phyloP scores from a whole-genome alignment of 53 echinoderm and acorn worm species.

The Apostichopus leukothele region DNA sequence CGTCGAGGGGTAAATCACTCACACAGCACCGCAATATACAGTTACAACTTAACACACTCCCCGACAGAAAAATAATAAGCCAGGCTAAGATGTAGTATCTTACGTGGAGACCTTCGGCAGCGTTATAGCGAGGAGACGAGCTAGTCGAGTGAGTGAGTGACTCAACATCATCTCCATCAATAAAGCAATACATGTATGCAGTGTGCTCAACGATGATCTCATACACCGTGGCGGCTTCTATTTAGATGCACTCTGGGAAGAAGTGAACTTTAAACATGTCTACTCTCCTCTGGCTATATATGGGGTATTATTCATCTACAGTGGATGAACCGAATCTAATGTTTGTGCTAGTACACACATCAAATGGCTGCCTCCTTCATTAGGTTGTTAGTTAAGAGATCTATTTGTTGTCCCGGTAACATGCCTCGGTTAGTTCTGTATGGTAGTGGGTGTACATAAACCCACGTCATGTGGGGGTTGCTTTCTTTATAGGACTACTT shows the following conservation, averaged over 20 bases:
- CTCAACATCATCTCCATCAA: constrained; percentile 32
- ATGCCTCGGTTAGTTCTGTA: too few relatives aligned
- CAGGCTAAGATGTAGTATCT: background rate
- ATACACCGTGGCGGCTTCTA: background rate
- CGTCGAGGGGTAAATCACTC: background rate
- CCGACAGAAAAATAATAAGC: constrained; percentile 36
- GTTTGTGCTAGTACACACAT: too few relatives aligned
- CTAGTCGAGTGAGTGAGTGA: background rate
- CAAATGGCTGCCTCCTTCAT: too few relatives aligned
- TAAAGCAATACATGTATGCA: constrained; percentile 10
- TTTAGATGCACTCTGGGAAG: constrained; percentile 9
- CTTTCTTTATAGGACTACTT: too few relatives aligned
- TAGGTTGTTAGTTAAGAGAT: too few relatives aligned
- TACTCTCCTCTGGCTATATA: constrained; percentile 11
- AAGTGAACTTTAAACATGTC: constrained; percentile 6
- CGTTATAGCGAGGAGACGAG: background rate
- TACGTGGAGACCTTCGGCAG: constrained; percentile 23
- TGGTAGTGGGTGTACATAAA: too few relatives aligned
- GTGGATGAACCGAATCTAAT: background rate
- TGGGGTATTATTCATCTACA: background rate
- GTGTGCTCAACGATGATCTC: constrained; percentile 11
- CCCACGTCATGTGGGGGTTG: too few relatives aligned
- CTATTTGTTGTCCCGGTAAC: too few relatives aligned
- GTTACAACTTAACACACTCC: background rate
- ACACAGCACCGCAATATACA: background rate